Conservation (phyloP, 2,888 invertebrate species). For the Noctua pronuba region DNA sequence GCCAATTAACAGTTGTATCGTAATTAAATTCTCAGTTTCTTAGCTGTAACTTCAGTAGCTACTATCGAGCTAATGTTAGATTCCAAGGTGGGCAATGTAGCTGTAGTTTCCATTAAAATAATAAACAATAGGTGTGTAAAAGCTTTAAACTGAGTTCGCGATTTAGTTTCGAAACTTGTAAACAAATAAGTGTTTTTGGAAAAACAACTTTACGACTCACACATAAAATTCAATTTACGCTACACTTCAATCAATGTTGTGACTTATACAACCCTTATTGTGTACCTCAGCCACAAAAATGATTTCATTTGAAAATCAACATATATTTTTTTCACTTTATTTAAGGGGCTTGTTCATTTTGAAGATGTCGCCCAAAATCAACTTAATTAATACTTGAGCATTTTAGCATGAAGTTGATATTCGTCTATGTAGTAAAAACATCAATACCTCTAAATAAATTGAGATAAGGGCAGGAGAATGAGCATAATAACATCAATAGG, state of each 20-base stretch:
- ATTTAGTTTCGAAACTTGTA: background rate
- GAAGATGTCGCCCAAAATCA: too few species aligned
- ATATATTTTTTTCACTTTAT: too few species aligned
- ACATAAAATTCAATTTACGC: background rate
- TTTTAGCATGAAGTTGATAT: background rate
- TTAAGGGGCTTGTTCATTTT: too few species aligned
- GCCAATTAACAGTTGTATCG: conserved; percentile 49
- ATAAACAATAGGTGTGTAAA: conserved; percentile 37
- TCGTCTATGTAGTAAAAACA: background rate
- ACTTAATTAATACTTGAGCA: background rate
- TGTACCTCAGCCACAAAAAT: background rate
- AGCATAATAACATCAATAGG: too few species aligned
- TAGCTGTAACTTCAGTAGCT: conserved; percentile 10
- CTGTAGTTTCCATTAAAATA: conserved; percentile 17
- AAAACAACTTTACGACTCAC: background rate
- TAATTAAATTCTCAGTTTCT: conserved; percentile 50
- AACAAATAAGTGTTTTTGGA: background rate
- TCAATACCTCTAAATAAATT: too few species aligned
- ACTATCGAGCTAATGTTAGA: background rate
- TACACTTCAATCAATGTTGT: background rate
- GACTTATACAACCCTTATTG: background rate
- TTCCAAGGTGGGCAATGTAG: conserved; percentile 14
- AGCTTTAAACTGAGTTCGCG: background rate
- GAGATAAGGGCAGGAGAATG: too few species aligned
- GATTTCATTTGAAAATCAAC: background rate